Evolutionary conservation across 2,888 invertebrate species (phyloP).

Genomic region (Scaptomyza parva): DNA sequence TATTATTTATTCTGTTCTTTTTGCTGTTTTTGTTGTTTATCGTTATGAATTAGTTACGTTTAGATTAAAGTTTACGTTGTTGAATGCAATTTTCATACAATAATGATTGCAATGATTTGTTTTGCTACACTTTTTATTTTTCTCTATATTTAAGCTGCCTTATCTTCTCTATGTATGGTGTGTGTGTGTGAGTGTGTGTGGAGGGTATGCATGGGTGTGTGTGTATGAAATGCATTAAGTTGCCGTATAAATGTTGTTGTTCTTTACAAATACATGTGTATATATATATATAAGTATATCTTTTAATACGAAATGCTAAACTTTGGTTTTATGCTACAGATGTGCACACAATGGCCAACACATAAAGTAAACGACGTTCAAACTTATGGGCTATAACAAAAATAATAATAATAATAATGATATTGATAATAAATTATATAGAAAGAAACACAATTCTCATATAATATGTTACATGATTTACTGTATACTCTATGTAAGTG

Average conservation of each 20-base stretch:
- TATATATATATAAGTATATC: constrained; percentile 38
- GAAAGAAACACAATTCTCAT: constrained; percentile 32
- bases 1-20: constrained; percentile 52
- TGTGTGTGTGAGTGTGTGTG: constrained; percentile 35
- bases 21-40: constrained; percentile 35
- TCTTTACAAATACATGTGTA: constrained; percentile 69
- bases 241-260: constrained; percentile 65
- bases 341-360: constrained; percentile 79
- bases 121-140: constrained; percentile 29
- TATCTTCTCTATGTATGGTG: constrained; percentile 49
- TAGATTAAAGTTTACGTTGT: constrained; percentile 62
- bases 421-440: constrained; percentile 48
- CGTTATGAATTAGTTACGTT: constrained; percentile 55
- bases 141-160: constrained; percentile 49
- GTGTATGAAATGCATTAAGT: constrained; percentile 65
- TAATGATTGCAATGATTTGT: constrained; percentile 69
- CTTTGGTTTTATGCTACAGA: constrained; percentile 79
- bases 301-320: constrained; percentile 78
- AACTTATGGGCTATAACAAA: constrained; percentile 71
- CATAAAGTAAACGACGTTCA: constrained; percentile 54
- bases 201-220: constrained; percentile 21
- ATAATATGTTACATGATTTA: constrained; percentile 3
- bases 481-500: constrained; percentile 32
- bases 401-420: constrained; percentile 54
- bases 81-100: constrained; percentile 79